Evolutionary conservation across 2,113 vertebrate genomes (phyloP).

Genomic region (Peromyscus polionotus): DNA sequence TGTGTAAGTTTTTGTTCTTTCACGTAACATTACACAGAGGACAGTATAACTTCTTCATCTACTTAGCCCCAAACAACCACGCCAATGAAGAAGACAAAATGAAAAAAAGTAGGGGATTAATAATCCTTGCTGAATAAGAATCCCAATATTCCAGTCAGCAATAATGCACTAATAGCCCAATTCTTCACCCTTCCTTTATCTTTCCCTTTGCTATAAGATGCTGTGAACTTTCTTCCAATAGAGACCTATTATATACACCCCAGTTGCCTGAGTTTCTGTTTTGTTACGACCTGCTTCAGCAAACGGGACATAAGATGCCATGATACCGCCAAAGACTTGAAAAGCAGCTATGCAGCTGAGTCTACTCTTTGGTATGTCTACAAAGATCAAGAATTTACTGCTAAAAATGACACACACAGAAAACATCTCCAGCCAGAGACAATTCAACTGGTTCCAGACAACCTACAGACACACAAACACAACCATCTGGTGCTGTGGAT

Average conservation of each 20-base stretch:
- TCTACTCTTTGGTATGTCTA: not conserved
- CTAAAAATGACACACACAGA: not conserved
- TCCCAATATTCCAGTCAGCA: not conserved
- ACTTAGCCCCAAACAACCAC: not conserved
- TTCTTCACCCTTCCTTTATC: not conserved
- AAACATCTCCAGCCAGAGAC: not conserved
- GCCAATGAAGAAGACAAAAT: not conserved
- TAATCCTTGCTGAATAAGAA: not conserved
- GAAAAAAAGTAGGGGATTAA: not conserved
- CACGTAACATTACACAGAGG: not conserved
- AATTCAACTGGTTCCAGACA: not conserved
- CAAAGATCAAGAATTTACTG: not conserved
- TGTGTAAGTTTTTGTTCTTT: not conserved
- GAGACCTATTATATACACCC: not conserved
- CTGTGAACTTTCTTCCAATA: not conserved
- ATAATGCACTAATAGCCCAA: not conserved
- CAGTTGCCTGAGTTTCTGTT: not conserved
- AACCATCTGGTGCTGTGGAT: too few relatives aligned
- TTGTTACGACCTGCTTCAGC: not conserved
- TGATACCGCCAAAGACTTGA: not conserved
- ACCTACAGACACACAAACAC: not conserved
- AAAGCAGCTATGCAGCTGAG: not conserved
- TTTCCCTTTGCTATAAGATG: not conserved
- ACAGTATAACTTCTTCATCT: not conserved
- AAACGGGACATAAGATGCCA: not conserved